Base-by-base conservation (phyloP, 2,888 invertebrate genomes). In the Mythimna vitellina region DNA sequence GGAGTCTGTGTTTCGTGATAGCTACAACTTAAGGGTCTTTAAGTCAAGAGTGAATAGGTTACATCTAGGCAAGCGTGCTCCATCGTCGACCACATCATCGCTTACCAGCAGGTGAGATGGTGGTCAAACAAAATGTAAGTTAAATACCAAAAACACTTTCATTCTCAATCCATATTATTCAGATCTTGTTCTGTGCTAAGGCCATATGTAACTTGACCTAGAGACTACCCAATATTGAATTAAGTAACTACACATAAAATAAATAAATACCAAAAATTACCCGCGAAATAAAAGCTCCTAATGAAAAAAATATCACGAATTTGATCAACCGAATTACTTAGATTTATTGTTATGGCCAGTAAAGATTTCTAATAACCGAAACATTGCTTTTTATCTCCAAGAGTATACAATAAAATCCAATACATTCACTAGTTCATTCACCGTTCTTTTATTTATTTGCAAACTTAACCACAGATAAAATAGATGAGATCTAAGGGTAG, bases 401-500 rank as follows among this genome's bases (percentile, higher is more conserved):
- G 9, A 17, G n/a, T 42, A 58, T 14, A n/a, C 12, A 46, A 20
- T 22, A 42, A 42, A 29, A 72, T 73, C n/a, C 35, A 73, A 49
- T 56, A 20, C 6, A 20, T 35, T 42, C 12, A 14, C 32, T 46
- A 6, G 32, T 53, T 75, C 25, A 53, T 75, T 58, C 35, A 29
- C 1, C 6, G 42, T 9, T 51, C 38, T 42, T 73, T 74, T 25
- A 64, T 64, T 64, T 42, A 4, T 6, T 38, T 38, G 4, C 6
- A 32, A 73, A 42, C 17, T 46, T 12, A 42, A 8, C 6, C 49
- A 51, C 29, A 42, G 42, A 42, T 42, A 42, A 42, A 46, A 46
- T 46, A 46, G 42, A 46, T 46, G 9, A 14, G 14, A 12, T 46
- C 42, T 3, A 9, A 17, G 42, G 5, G 14, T 46, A 46, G 42